Evolutionary conservation across 2,888 invertebrate genomes (phyloP), one percentile per base, ranked within the genome.

Genomic region (Biston betularia): DNA sequence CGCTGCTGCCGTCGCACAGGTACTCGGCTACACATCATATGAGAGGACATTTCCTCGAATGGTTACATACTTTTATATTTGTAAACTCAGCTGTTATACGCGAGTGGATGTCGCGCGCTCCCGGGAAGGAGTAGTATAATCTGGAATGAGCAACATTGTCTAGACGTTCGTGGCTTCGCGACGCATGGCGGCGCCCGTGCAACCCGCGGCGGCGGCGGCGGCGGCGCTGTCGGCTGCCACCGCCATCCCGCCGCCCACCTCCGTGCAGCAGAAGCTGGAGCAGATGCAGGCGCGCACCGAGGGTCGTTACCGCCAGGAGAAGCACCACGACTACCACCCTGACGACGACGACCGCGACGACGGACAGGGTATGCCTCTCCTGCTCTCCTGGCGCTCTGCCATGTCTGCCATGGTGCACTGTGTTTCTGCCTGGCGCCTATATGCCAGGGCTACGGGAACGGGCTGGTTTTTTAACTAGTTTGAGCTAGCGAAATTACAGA

Each of bases 1-100:
- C 7, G 94, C 95, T 6, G 94, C 95, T 0, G 95, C 95, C 44
- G 95, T 95, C 6, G 95, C 95, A 2, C 93, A 93, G 92, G 92
- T 92, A 49, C 11, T 0, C 0, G 11, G 12, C 42, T n/a, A 42
- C 42, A 42, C 42, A n/a, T 11, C 11, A 11, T 12, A 5, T 42
- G 10, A 11, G 10, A 42, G 3, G 24, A 24, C 24, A 24, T 24
- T 24, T 24, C 24, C 3, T 24, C 1, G 24, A 24, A 24, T 24
- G 24, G 1, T 24, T 24, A 24, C 24, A 24, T 24, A 24, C 24
- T 24, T 24, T 24, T 24, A 2, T 24, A 24, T 24, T 24, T 24
- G 24, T 24, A 24, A 3, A 24, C 24, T 2, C 3, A 24, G 24
- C 24, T 24, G 3, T 24, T 3, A 24, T 24, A 24, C n/a, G n/a